Evolutionary conservation across 2,888 invertebrate species (phyloP), one percentile per base, ranked within the genome.

Genomic region (Andricus curvator): DNA sequence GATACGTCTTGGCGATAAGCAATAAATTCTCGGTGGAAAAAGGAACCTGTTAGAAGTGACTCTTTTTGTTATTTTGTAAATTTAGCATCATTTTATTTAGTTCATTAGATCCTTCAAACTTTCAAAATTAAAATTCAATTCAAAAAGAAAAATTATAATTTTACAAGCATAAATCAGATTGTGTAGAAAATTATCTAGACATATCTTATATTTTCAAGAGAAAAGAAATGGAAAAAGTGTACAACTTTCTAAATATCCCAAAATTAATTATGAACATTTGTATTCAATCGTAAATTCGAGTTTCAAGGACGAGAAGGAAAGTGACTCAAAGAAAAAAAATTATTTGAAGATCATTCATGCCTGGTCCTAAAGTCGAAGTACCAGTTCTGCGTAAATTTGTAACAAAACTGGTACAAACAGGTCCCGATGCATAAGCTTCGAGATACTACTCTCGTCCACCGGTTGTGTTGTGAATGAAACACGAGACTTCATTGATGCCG

Each of bases 361-460:
- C 56, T 60, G 33, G 74, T 56, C 51, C n/a, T 56, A n/a, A 74
- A 37, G 56, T 74, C n/a, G 56, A 25, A 51, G 51, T 60, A 74
- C 74, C 56, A 74, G 56, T 74, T 74, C 56, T 74, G 74, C 51
- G 74, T 74, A 56, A 74, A 74, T 74, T 74, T 74, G 74, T 74
- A 74, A 56, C 74, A 33, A 74, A 74, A 74, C 74, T 74, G 74
- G 74, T 74, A 56, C 56, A 74, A 74, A 74, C 74, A 74, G 74
- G 74, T 74, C 74, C 74, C 56, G 74, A 56, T 74, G 56, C 56
- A 74, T 74, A 74, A 74, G 56, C 51, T 51, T 74, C 33, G 56
- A 60, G 74, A 74, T 74, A 74, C 74, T 56, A 56, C 74, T 74
- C 51, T 51, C 51, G 9, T 74, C 74, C 56, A 74, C 56, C 74